Evolutionary conservation across 2,113 vertebrate genomes (phyloP).

Genomic region (Typhlomys cinereus): DNA sequence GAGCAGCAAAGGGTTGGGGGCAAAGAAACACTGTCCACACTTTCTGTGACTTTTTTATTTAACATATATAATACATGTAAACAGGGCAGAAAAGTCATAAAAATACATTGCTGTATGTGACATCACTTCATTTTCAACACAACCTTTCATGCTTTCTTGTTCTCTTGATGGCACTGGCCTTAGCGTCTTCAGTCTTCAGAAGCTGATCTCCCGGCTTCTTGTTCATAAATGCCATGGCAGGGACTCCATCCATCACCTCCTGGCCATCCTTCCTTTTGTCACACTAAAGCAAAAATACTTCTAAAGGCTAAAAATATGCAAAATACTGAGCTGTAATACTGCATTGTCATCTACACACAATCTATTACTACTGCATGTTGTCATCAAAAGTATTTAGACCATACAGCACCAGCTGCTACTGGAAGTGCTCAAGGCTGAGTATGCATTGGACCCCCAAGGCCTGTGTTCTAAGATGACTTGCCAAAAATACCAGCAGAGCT

Average conservation of each 20-base stretch:
- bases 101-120: conserved; percentile 84
- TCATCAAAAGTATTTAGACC: background rate
- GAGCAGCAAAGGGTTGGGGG: too few species aligned
- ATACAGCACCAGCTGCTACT: background rate
- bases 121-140: conserved; percentile 69
- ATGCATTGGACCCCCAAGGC: background rate
- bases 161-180: conserved; percentile 67
- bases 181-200: conserved; percentile 61
- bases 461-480: background rate
- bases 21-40: background rate
- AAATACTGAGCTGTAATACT: conserved; percentile 78
- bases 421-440: conserved; percentile 49
- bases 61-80: conserved; percentile 84
- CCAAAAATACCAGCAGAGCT: background rate
- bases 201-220: conserved; percentile 58
- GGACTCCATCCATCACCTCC: background rate
- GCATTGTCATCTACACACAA: conserved; percentile 59
- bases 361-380: conserved; percentile 43
- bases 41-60: conserved; percentile 83
- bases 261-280: conserved; percentile 66
- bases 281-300: conserved; percentile 76
- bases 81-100: conserved; percentile 87
- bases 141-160: conserved; percentile 61
- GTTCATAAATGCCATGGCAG: background rate
- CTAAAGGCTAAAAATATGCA: conserved; percentile 76